Conservation (phyloP, 2,888 invertebrate species). For the Sceliomorpha sp. region DNA sequence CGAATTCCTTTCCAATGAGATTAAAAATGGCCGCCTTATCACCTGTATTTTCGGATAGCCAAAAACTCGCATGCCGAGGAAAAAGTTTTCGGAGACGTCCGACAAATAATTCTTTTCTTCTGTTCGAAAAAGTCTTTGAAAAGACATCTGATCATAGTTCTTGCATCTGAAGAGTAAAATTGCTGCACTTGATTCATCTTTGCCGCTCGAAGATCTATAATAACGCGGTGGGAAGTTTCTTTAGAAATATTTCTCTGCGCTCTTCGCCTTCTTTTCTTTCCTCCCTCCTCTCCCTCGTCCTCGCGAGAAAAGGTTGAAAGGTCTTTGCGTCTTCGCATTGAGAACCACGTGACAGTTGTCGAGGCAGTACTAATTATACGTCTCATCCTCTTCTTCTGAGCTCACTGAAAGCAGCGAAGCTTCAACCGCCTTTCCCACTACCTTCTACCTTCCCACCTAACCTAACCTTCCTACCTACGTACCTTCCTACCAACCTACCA, state of each 20-base stretch:
- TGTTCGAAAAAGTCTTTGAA: constrained; percentile 42
- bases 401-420: constrained; percentile 28
- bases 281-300: too few species aligned
- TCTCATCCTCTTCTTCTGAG: constrained; percentile 56
- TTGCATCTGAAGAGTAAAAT: constrained; percentile 51
- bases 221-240: constrained; percentile 49
- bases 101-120: constrained; percentile 19
- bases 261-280: constrained; percentile 34
- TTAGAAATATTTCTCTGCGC: constrained; percentile 45
- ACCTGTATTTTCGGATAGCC: constrained; percentile 9
- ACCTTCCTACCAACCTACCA: constrained; percentile 10
- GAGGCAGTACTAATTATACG: constrained; percentile 64
- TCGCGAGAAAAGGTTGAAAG: constrained; percentile 48
- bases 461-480: constrained; percentile 10
- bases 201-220: constrained; percentile 41
- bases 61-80: constrained; percentile 5
- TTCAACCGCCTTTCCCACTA: constrained; percentile 23
- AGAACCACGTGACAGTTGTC: constrained; percentile 54
- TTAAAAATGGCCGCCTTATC: too few species aligned
- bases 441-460: too few species aligned
- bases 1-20: too few species aligned
- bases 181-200: constrained; percentile 42
- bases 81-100: constrained; percentile 27
- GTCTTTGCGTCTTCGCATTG: constrained; percentile 53
- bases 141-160: constrained; percentile 42